These are phyloP conservation scores for Tympanoctomys barrerae DNA, from an alignment of 2,797 vertebrate species.

Conservation along the genomic window DNA sequence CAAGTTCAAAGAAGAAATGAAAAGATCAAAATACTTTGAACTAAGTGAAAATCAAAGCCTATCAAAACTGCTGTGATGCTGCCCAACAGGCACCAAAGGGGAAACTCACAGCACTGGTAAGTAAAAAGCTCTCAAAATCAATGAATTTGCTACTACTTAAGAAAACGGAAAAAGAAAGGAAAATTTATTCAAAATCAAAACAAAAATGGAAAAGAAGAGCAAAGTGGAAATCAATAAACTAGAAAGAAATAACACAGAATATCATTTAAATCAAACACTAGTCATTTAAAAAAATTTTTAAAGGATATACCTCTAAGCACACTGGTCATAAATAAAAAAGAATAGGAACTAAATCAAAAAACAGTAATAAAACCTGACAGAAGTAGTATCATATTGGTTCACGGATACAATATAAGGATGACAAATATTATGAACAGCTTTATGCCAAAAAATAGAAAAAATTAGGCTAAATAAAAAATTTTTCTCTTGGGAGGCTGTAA, in stretches of 20 bases:
- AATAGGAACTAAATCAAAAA: neutral
- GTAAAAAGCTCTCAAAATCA: neutral
- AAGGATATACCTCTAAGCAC: neutral
- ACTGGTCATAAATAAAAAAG: neutral
- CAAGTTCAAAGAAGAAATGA: neutral
- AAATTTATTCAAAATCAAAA: constrained; percentile 12
- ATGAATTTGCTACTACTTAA: neutral
- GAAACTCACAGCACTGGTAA: neutral
- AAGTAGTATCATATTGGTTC: neutral
- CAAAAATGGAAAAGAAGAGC: constrained; percentile 35
- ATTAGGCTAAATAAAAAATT: neutral
- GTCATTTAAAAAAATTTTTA: neutral
- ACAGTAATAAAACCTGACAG: neutral
- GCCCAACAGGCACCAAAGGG: neutral
- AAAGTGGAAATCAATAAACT: constrained; percentile 1
- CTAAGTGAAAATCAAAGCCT: constrained; percentile 16
- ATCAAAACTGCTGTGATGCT: neutral
- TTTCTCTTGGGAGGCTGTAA: neutral
- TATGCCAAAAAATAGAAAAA: neutral
- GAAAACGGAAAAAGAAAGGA: neutral
- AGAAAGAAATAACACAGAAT: constrained; percentile 18
- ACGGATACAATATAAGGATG: neutral
- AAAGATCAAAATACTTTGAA: constrained; percentile 1
- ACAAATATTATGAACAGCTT: neutral
- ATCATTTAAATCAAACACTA: neutral